Percentiles rank a stretch among this genome's conserved stretches.
Conservation (phyloP, 2,888 invertebrate species). For the Cantharis lateralis region DNA sequence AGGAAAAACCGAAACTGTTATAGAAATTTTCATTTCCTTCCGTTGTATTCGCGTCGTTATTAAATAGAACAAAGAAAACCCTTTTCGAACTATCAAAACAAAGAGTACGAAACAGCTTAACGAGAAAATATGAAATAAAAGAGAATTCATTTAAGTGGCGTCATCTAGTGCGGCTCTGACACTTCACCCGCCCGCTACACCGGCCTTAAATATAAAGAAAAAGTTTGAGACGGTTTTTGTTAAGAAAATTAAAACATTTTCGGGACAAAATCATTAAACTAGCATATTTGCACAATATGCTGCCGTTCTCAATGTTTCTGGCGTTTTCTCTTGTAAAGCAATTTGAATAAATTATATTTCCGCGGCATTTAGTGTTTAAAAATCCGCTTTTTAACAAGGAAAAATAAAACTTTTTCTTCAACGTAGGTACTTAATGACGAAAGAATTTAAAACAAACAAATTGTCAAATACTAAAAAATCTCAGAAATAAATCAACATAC, state of each 20-base stretch:
- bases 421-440: not conserved
- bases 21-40: not conserved
- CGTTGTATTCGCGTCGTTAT: not conserved
- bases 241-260: not conserved
- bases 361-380: not conserved
- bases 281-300: slow-evolving; percentile 17
- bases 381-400: not conserved
- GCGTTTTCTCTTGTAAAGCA: slow-evolving; percentile 9
- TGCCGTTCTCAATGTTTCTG: slow-evolving; percentile 7
- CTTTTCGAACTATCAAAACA: not conserved
- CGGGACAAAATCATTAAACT: slow-evolving; percentile 6
- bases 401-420: not conserved
- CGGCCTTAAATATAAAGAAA: not conserved
- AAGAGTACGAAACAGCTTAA: not conserved
- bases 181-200: not conserved
- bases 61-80: not conserved
- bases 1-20: not conserved
- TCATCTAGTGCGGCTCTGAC: not conserved
- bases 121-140: not conserved
- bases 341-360: slow-evolving; percentile 22
- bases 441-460: not conserved
- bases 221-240: not conserved
- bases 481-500: not conserved
- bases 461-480: not conserved
- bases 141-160: not conserved